Conservation (phyloP, 2,113 vertebrate species). For the Aegithalos caudatus region DNA sequence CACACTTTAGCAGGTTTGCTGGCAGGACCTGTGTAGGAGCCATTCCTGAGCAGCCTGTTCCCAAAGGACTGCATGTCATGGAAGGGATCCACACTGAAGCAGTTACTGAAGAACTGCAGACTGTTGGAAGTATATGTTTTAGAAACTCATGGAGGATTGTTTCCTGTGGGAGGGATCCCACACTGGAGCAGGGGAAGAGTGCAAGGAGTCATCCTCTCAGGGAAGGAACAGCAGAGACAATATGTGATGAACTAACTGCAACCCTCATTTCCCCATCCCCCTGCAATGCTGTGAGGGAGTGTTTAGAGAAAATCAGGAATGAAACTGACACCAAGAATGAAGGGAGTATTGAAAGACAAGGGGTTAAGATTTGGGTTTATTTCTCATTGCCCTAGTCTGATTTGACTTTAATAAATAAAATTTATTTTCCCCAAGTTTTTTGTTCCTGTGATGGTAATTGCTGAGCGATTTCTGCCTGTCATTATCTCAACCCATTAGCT, state of each 20-base stretch:
- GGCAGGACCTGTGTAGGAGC: neutral
- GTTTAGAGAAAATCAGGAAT: neutral
- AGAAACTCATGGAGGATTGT: neutral
- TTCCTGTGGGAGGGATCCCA: neutral
- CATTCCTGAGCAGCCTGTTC: neutral
- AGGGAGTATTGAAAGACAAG: fast-evolving
- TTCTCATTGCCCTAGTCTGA: neutral
- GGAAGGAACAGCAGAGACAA: neutral
- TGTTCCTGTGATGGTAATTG: neutral
- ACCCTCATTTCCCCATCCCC: neutral
- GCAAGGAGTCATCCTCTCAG: neutral
- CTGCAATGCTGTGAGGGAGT: neutral
- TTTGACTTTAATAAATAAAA: neutral
- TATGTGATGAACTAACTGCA: neutral
- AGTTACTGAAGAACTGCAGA: neutral
- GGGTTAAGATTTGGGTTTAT: neutral
- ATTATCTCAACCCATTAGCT: neutral
- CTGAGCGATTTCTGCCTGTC: neutral
- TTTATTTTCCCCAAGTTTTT: neutral
- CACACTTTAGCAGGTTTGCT: neutral
- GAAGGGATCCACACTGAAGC: neutral
- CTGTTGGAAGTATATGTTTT: neutral
- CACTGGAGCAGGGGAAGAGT: neutral
- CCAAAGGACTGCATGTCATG: no score
- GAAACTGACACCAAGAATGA: neutral